A percentile compares a stretch with the other conserved stretches of the same genome.
phyloP scores from a whole-genome alignment of 2,888 invertebrate species.

The Xestia ashworthii region DNA sequence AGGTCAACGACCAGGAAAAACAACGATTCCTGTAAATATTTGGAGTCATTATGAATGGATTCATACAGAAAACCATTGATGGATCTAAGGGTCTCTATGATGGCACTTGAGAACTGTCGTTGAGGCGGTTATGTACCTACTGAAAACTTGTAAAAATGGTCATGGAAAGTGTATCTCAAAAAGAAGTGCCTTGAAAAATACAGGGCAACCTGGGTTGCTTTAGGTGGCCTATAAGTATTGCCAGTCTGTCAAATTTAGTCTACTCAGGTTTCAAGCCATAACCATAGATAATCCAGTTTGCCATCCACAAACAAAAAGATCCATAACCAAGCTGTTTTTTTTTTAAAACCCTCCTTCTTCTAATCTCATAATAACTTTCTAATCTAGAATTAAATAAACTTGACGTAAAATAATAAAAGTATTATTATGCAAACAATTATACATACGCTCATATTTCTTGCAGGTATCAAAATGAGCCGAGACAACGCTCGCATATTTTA shows the following conservation, averaged over 20 bases:
- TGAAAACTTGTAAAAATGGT: background rate
- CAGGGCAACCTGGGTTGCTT: background rate
- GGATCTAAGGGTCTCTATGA: no score
- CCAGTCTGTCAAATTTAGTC: background rate
- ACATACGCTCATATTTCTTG: slow-evolving; percentile 38
- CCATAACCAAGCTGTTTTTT: background rate
- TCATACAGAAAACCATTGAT: background rate
- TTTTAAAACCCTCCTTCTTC: background rate
- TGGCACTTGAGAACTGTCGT: background rate
- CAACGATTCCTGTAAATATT: background rate
- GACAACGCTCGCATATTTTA: slow-evolving; percentile 75
- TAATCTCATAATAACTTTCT: background rate
- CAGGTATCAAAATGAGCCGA: slow-evolving; percentile 60
- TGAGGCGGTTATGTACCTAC: background rate
- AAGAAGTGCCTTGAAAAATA: background rate
- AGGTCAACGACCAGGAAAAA: slow-evolving; percentile 13
- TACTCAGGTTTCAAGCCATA: background rate
- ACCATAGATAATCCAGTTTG: background rate
- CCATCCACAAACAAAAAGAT: background rate
- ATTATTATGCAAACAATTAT: background rate
- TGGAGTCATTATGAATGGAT: background rate
- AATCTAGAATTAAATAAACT: background rate
- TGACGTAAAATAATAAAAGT: slow-evolving; percentile 1
- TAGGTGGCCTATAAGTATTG: background rate
- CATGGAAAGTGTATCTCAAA: background rate